Conservation (phyloP, 2,113 vertebrate genomes). For the Rynchops niger region DNA sequence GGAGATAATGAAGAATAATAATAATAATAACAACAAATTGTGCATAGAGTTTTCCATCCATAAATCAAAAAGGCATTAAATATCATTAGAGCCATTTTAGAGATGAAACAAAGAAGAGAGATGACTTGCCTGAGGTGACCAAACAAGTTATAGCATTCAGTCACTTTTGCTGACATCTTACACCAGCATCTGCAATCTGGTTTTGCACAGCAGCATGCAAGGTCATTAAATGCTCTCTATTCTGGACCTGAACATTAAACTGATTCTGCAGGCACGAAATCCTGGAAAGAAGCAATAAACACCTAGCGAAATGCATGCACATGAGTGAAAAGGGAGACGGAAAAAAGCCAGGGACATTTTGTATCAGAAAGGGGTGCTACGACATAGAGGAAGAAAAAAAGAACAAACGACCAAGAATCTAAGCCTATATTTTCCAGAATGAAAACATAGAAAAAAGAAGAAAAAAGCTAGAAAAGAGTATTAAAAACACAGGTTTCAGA, state of each 20-base stretch:
- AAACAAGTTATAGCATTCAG: not conserved
- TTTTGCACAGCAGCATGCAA: not conserved
- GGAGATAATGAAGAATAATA: not conserved
- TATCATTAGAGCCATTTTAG: not conserved
- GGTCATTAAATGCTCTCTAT: not conserved
- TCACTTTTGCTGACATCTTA: not conserved
- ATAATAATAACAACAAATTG: not conserved
- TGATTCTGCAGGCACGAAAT: not conserved
- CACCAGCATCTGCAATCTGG: not conserved
- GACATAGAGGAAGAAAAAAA: not conserved
- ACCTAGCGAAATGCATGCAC: not conserved
- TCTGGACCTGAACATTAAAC: not conserved
- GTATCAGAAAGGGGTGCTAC: not conserved
- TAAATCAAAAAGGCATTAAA: not conserved
- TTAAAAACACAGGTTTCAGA: not conserved
- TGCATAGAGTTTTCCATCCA: not conserved
- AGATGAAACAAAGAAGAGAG: not conserved
- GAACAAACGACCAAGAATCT: not conserved
- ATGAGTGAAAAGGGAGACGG: not conserved
- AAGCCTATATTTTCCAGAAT: not conserved
- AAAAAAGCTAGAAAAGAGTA: not conserved
- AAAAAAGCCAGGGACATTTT: not conserved
- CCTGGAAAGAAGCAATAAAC: not conserved
- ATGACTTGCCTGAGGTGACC: constrained; percentile 5
- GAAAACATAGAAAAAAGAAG: not conserved